phyloP scores from a whole-genome alignment of 2,797 vertebrate species.

The Syngnathus acus region DNA sequence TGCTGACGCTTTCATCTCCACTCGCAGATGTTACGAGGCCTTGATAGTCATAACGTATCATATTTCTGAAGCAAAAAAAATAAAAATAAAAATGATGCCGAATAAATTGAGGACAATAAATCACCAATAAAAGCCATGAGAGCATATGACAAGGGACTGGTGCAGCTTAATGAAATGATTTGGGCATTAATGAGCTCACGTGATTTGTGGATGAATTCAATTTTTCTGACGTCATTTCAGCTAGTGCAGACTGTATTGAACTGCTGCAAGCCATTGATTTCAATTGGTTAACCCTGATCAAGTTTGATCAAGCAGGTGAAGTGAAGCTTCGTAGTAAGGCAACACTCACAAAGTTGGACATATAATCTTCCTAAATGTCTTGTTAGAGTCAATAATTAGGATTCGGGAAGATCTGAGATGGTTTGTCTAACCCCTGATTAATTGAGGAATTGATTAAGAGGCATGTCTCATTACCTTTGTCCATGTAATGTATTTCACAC shows the following conservation, averaged over 20 bases:
- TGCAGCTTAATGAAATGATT: conserved; percentile 8
- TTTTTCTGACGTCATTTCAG: conserved; percentile 10
- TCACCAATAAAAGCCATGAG: conserved; percentile 11
- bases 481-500: background rate
- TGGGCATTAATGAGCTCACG: conserved; percentile 21
- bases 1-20: conserved; percentile 43
- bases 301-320: too few relatives aligned
- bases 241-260: background rate
- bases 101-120: conserved; percentile 13
- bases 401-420: too few relatives aligned
- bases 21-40: conserved; percentile 39
- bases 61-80: conserved; percentile 12
- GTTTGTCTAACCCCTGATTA: too few relatives aligned
- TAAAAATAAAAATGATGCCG: background rate
- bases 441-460: too few relatives aligned
- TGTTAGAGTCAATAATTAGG: too few relatives aligned
- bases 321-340: too few relatives aligned
- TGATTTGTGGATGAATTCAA: conserved; percentile 23
- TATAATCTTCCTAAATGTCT: too few relatives aligned
- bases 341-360: too few relatives aligned
- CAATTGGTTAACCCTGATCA: too few relatives aligned
- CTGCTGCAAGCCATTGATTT: too few relatives aligned
- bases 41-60: conserved; percentile 21
- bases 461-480: background rate
- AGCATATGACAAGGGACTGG: background rate